Base-by-base conservation (phyloP, 1,140 invertebrate species). In the Anoplophora glabripennis region DNA sequence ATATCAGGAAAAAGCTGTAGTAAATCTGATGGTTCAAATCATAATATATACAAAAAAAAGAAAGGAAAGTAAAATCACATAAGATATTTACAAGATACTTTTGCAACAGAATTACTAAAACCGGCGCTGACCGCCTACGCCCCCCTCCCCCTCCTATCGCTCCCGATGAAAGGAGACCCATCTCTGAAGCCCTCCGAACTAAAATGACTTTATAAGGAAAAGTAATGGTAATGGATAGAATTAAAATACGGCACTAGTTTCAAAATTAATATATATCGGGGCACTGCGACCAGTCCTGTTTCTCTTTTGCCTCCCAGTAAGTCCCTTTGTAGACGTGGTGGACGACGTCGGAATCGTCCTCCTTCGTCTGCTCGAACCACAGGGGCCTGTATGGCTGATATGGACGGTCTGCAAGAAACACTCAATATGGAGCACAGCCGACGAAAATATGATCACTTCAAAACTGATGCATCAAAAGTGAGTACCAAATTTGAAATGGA, bases 251-350 rank as follows among this genome's bases (percentile, higher is more conserved):
- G 18, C 38, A 44, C 8, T 14, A 36, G 8, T 35, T 36, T 18
- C 3, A 28, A 15, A 53, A 33, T 64, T 73, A 93, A 81, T 89
- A 99, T 77, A 99, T 98, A 74, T 96, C 86, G 15, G 95, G 95
- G 83, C 96, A 99, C 69, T 75, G 79, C 21, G 81, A 77, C 95
- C 96, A 99, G 76, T 99, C 89, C 71, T 89, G 84, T 60, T 83
- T 87, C 61, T 84, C 82, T 80, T 99, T 99, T 73, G 84, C 87
- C 53, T 91, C 81, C 97, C 97, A 99, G 79, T 99, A 99, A 65
- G 88, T 84, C 57, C 89, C 87, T 59, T 85, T 92, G 77, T 87
- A 98, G 45, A 90, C 79, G 72, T 97, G 93, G 56, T 93, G 87
- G 56, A 91, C 80, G 64, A 86, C 86, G 38, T 91, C 91, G 44